phyloP scores from a whole-genome alignment of 2,888 invertebrate genomes.

The Hecatera dysodea region DNA sequence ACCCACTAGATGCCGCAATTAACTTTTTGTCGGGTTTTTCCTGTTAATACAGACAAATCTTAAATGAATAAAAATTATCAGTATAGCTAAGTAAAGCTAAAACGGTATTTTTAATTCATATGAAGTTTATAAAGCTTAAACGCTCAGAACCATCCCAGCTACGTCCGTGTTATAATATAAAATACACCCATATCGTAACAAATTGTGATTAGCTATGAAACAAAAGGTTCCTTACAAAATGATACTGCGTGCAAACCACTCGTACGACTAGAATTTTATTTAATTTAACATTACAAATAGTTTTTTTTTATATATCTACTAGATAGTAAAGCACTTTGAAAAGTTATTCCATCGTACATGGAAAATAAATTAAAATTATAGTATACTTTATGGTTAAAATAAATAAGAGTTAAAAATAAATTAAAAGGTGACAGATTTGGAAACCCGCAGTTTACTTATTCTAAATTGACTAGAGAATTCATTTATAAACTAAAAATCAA shows the following conservation, averaged over 20 bases:
- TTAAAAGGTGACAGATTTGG: constrained; percentile 63
- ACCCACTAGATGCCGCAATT: not conserved
- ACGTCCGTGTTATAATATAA: constrained; percentile 75
- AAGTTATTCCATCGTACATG: constrained; percentile 84
- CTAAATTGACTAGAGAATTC: constrained; percentile 88
- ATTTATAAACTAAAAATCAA: constrained; percentile 62
- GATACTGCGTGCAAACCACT: constrained; percentile 84
- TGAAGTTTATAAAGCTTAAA: not conserved
- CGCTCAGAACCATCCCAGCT: constrained; percentile 41
- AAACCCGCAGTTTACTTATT: constrained; percentile 75
- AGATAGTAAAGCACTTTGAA: constrained; percentile 91
- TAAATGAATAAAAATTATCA: not conserved
- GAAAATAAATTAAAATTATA: constrained; percentile 72
- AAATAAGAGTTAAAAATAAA: constrained; percentile 29
- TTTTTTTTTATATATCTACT: constrained; percentile 86
- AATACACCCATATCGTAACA: constrained; percentile 87
- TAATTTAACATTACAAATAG: constrained; percentile 88
- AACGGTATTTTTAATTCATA: not conserved
- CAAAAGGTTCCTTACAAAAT: constrained; percentile 59
- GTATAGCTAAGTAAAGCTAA: too few relatives aligned
- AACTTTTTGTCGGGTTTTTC: too few relatives aligned
- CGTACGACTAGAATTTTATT: constrained; percentile 85
- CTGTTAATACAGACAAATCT: not conserved
- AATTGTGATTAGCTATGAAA: constrained; percentile 81
- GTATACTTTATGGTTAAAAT: constrained; percentile 31